phyloP scores from a whole-genome alignment of 2,113 vertebrate genomes.

The Tor tambroides region DNA sequence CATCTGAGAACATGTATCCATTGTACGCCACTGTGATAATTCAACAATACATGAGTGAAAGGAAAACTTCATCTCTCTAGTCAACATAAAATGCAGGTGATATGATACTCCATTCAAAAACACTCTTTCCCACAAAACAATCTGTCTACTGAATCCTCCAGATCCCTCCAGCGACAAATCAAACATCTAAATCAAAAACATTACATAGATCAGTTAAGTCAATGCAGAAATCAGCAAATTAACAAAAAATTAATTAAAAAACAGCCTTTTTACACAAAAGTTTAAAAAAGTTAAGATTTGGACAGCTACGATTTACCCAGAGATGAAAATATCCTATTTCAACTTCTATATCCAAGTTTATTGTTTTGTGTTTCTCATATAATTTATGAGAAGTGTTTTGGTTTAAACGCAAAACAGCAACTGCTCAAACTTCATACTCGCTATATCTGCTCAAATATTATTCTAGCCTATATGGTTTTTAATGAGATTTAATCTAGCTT shows the following conservation, averaged over 20 bases:
- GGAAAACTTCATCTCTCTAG: not conserved
- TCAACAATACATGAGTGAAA: constrained; percentile 11
- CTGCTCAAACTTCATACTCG: not conserved
- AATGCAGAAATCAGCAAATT: not conserved
- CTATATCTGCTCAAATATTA: not conserved
- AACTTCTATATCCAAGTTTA: not conserved
- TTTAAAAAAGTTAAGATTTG: too few relatives aligned
- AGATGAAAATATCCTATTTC: not conserved
- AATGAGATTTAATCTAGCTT: constrained; percentile 11
- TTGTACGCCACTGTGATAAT: not conserved
- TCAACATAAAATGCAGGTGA: not conserved
- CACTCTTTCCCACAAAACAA: constrained; percentile 5
- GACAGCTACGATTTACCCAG: too few relatives aligned
- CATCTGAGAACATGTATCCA: constrained; percentile 2
- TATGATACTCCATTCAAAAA: constrained; percentile 26
- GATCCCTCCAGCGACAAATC: not conserved
- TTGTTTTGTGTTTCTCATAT: not conserved
- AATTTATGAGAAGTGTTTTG: not conserved
- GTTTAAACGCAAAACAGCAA: not conserved
- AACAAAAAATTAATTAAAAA: too few relatives aligned
- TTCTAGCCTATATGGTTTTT: not conserved
- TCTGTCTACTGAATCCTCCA: not conserved
- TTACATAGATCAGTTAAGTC: not conserved
- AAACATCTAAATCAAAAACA: not conserved
- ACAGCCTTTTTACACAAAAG: too few relatives aligned